Conservation (phyloP, 2,113 vertebrate species). For the Barbus barbus region DNA sequence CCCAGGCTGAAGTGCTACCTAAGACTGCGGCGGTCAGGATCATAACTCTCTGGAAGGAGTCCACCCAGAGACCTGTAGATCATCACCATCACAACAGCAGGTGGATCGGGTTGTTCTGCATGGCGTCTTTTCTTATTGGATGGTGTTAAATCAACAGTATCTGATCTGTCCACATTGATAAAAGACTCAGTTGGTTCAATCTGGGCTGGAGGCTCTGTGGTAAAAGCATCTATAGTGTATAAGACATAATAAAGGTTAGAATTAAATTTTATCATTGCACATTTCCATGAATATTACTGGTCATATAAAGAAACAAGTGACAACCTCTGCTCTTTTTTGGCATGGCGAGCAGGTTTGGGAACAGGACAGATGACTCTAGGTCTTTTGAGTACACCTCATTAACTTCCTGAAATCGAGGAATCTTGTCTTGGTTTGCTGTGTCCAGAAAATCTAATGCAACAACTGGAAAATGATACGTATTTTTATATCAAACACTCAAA, state of each 20-base stretch:
- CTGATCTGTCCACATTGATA: constrained; percentile 13
- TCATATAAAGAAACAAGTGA: neutral
- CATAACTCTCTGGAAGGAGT: constrained; percentile 84
- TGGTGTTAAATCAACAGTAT: neutral
- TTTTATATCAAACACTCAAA: neutral
- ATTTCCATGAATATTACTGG: neutral
- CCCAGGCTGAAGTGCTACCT: constrained; percentile 69
- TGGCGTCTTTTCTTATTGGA: constrained; percentile 74
- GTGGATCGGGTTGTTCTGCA: constrained; percentile 62
- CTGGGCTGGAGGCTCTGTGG: constrained; percentile 61
- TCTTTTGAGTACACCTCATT: constrained; percentile 75
- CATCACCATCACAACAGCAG: constrained; percentile 79
- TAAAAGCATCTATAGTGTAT: constrained; percentile 61
- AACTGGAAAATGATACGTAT: constrained; percentile 60
- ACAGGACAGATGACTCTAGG: constrained; percentile 77
- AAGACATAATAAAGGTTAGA: neutral
- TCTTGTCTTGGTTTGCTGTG: constrained; percentile 76
- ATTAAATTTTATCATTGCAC: neutral
- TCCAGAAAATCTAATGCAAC: constrained; percentile 83
- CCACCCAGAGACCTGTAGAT: constrained; percentile 81
- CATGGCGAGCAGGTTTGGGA: constrained; percentile 78
- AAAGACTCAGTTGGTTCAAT: constrained; percentile 48
- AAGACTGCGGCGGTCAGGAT: constrained; percentile 83
- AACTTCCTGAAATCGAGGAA: constrained; percentile 76
- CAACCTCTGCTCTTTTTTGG: constrained; percentile 70